Evolutionary conservation across 2,797 vertebrate species (phyloP), one percentile per base, ranked within the genome.

Genomic region (Pogoniulus pusillus): DNA sequence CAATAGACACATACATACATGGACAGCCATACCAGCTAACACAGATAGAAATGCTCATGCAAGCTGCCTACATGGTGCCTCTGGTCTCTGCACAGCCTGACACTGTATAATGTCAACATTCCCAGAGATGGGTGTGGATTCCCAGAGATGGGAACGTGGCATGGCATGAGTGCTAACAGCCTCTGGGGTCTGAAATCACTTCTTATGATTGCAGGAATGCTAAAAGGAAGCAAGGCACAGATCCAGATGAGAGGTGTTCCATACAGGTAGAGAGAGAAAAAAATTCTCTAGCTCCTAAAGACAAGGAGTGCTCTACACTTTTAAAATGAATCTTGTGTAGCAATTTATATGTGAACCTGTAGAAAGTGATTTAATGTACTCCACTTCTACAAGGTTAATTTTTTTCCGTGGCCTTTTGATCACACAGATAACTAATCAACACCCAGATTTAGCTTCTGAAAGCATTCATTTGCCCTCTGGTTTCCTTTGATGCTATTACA

Each of bases 381-480:
- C 22, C 11, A 27, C 17, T 88, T 88, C 59, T 75, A 87, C 55
- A 81, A 85, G 35, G 58, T 74, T 91, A 84, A 55, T 74, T 85
- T 94, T 90, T 91, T 93, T 74, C 37, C 37, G 82, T 1, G 5
- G 51, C 45, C 83, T 85, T 62, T 89, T 89, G 84, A 72, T 93
- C 66, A 75, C 58, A 78, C 29, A 70, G 79, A 82, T 85, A 88
- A 69, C 43, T 82, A 75, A 81, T 84, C 74, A 89, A 63, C 69
- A 57, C 22, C 29, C 32, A 81, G 26, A 72, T 85, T 89, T 69
- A 87, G 53, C 32, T 85, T 82, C 45, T 53, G 69, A 82, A 91
- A 87, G 60, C 29, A 57, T 75, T 92, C 92, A 45, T 89, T 92
- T 89, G 49, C 51, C 59, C 70, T 85, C 72, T 95, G 47, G 9